phyloP scores from a whole-genome alignment of 2,888 invertebrate genomes.

The Drosophila tripunctata region DNA sequence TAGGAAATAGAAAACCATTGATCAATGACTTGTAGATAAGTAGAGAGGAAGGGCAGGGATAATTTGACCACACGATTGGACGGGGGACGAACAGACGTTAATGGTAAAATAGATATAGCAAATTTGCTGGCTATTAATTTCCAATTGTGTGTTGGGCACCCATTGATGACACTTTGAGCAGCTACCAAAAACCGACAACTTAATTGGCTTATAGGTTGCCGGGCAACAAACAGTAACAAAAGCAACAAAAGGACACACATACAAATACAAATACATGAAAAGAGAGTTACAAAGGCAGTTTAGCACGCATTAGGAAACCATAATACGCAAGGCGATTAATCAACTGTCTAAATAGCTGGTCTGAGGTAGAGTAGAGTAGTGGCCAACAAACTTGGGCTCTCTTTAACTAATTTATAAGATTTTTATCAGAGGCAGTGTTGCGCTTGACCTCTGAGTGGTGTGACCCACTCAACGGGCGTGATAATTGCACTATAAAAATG shows the following conservation, averaged over 20 bases:
- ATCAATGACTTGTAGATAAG: slow-evolving; percentile 21
- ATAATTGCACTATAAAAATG: slow-evolving; percentile 76
- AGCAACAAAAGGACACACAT: slow-evolving; percentile 9
- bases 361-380: no score
- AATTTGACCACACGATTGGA: slow-evolving; percentile 14
- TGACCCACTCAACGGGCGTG: slow-evolving; percentile 53
- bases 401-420: slow-evolving; percentile 75
- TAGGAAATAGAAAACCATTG: slow-evolving; percentile 23
- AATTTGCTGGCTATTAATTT: slow-evolving; percentile 71
- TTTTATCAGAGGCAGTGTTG: slow-evolving; percentile 45
- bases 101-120: slow-evolving; percentile 38
- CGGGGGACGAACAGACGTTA: slow-evolving; percentile 34
- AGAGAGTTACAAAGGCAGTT: slow-evolving; percentile 35
- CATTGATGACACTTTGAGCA: slow-evolving; percentile 76
- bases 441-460: slow-evolving; percentile 16
- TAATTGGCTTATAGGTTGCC: slow-evolving; percentile 68
- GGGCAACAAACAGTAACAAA: slow-evolving; percentile 31
- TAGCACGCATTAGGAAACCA: slow-evolving; percentile 64
- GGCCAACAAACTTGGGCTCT: slow-evolving; percentile 20
- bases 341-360: slow-evolving; percentile 62
- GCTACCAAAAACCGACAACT: slow-evolving; percentile 51
- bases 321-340: slow-evolving; percentile 73
- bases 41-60: no score
- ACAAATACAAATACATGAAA: slow-evolving; percentile 10
- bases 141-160: slow-evolving; percentile 54